These are phyloP conservation scores for Candidula unifasciata DNA, from an alignment of 2,888 invertebrate species.

Conservation along the genomic window DNA sequence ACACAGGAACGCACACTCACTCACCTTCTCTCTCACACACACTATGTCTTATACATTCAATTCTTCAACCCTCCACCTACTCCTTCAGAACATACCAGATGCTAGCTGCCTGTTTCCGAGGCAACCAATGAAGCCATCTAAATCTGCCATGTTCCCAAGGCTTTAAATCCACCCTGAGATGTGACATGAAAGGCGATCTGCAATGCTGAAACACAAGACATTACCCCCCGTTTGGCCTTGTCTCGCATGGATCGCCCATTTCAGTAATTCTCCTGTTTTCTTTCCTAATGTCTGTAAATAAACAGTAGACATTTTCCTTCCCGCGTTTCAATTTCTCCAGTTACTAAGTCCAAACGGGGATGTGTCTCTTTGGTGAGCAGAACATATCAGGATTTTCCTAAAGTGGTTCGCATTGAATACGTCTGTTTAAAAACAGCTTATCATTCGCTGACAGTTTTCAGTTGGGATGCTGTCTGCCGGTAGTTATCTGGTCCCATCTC, in stretches of 20 bases:
- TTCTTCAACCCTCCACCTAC: not conserved
- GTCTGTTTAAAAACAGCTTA: constrained; percentile 10
- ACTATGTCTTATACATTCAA: not conserved
- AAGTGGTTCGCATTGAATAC: not conserved
- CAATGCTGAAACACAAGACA: constrained; percentile 19
- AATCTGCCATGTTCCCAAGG: constrained; percentile 36
- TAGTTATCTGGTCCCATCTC: constrained; percentile 18
- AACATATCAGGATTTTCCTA: constrained; percentile 2
- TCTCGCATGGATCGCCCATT: constrained; percentile 6
- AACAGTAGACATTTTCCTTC: constrained; percentile 20
- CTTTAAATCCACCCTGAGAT: constrained; percentile 27
- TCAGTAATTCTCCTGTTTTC: constrained; percentile 23
- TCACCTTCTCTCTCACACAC: no score
- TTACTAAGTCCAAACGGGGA: not conserved
- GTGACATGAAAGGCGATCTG: constrained; percentile 43
- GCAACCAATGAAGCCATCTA: not conserved
- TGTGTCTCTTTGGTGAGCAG: constrained; percentile 12
- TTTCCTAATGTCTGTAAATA: constrained; percentile 43
- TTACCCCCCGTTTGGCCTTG: not conserved
- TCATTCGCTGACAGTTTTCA: not conserved
- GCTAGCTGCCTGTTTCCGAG: not conserved
- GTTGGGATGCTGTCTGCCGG: not conserved
- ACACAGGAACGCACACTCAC: no score
- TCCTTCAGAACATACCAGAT: not conserved
- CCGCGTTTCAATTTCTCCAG: not conserved